A percentile compares a stretch with the other conserved stretches of the same genome.
Evolutionary conservation across 2,888 invertebrate genomes (phyloP).

Genomic region (Oligia strigilis): DNA sequence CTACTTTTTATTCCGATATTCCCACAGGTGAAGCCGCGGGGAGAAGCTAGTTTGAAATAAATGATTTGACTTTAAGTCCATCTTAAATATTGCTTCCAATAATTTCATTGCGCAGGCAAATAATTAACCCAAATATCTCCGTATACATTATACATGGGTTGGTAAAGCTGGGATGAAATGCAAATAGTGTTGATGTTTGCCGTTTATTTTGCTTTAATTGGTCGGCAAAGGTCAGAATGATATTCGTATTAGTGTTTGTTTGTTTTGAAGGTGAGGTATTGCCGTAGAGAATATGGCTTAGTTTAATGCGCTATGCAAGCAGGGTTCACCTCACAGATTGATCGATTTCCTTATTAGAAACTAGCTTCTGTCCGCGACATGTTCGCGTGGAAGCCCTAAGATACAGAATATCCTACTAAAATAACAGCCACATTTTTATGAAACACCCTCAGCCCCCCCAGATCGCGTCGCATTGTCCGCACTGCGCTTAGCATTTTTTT

Average conservation of each 20-base stretch:
- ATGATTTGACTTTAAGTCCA: not conserved
- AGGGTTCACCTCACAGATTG: not conserved
- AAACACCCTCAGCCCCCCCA: not conserved
- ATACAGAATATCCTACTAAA: no score
- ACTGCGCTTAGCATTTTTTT: not conserved
- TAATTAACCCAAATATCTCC: conserved; percentile 22
- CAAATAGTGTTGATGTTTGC: conserved; percentile 47
- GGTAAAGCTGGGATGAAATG: conserved; percentile 49
- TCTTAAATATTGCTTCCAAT: conserved; percentile 10
- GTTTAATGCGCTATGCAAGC: not conserved
- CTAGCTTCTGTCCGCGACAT: not conserved
- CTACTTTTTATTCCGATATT: no score
- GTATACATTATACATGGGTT: conserved; percentile 18
- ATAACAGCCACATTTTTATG: not conserved
- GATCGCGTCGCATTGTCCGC: not conserved
- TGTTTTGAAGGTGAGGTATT: conserved; percentile 4
- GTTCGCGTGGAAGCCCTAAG: not conserved
- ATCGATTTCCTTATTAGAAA: not conserved
- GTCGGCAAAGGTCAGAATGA: conserved; percentile 45
- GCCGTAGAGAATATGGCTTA: not conserved
- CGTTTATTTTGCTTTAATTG: conserved; percentile 51
- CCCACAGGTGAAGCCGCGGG: no score
- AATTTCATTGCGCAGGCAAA: conserved; percentile 18
- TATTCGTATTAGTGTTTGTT: conserved; percentile 25
- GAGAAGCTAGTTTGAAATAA: no score